Evolutionary conservation across 37 sponge, comb jelly and placozoan genomes (phyloP).

Genomic region (Agelas oroides): DNA sequence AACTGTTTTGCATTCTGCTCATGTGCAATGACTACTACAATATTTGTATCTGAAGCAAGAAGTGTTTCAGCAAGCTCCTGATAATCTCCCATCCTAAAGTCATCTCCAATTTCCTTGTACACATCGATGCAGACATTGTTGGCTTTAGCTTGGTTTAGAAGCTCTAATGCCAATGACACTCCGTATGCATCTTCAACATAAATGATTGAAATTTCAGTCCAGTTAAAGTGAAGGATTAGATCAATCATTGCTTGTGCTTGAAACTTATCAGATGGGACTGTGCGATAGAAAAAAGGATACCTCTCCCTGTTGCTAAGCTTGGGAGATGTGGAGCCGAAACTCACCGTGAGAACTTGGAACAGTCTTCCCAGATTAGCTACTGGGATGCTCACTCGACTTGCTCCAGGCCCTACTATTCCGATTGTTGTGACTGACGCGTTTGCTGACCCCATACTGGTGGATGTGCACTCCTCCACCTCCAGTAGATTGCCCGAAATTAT

Average conservation of each 20-base stretch:
- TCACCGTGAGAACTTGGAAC: constrained; percentile 70
- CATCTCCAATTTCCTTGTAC: not conserved
- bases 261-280: constrained; percentile 69
- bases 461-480: not conserved
- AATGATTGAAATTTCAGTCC: constrained; percentile 44
- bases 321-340: constrained; percentile 77
- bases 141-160: constrained; percentile 9
- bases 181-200: constrained; percentile 55
- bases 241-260: constrained; percentile 82
- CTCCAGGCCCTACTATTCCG: constrained; percentile 72
- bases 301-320: constrained; percentile 59
- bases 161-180: constrained; percentile 15
- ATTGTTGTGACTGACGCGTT: not conserved
- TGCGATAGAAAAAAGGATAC: constrained; percentile 72
- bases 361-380: constrained; percentile 66
- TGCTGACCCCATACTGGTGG: too few relatives aligned
- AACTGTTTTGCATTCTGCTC: constrained; percentile 1
- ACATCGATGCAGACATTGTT: constrained; percentile 35
- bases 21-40: constrained; percentile 23
- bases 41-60: constrained; percentile 3
- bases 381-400: constrained; percentile 54
- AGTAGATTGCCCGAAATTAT: constrained; percentile 44
- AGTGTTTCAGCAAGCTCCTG: not conserved
- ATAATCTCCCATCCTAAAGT: constrained; percentile 1
- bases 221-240: constrained; percentile 38